Evolutionary conservation across 2,888 invertebrate species (phyloP).

Genomic region (Perithous albicinctus): DNA sequence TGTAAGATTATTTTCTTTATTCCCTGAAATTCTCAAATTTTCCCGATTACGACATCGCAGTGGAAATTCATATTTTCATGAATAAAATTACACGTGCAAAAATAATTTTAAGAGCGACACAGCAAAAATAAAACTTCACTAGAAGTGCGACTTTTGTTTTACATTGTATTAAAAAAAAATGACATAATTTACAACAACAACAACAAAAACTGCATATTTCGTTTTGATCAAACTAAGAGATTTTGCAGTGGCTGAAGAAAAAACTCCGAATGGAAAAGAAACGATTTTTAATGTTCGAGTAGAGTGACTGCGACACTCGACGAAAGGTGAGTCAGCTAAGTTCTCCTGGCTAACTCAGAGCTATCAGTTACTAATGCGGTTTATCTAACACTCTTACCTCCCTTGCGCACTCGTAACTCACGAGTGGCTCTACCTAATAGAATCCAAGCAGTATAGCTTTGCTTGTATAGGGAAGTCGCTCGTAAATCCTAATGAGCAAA

Average conservation of each 20-base stretch:
- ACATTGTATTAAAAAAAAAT: too few species aligned
- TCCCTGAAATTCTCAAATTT: too few species aligned
- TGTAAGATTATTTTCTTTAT: too few species aligned
- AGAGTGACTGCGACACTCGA: constrained; percentile 16
- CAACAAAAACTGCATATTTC: neutral
- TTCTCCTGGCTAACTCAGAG: constrained; percentile 8
- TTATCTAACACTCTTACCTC: constrained; percentile 50
- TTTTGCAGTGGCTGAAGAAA: neutral
- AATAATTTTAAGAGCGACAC: neutral
- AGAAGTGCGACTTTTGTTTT: too few species aligned
- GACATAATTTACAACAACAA: neutral
- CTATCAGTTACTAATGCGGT: constrained; percentile 56
- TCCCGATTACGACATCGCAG: too few species aligned
- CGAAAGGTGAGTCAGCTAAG: constrained; percentile 46
- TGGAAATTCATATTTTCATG: too few species aligned
- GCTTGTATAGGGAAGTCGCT: neutral
- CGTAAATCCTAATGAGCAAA: constrained; percentile 52
- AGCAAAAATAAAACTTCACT: neutral
- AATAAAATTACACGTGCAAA: too few species aligned
- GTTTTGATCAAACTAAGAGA: neutral
- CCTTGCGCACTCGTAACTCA: constrained; percentile 47
- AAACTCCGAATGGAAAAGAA: neutral
- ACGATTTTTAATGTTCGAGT: neutral
- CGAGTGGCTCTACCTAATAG: constrained; percentile 26
- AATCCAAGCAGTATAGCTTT: constrained; percentile 20